A percentile compares a stretch with the other conserved stretches of the same genome.
These are phyloP conservation scores for Vulpes vulpes DNA, from an alignment of 2,113 vertebrate genomes.

Conservation along the genomic window DNA sequence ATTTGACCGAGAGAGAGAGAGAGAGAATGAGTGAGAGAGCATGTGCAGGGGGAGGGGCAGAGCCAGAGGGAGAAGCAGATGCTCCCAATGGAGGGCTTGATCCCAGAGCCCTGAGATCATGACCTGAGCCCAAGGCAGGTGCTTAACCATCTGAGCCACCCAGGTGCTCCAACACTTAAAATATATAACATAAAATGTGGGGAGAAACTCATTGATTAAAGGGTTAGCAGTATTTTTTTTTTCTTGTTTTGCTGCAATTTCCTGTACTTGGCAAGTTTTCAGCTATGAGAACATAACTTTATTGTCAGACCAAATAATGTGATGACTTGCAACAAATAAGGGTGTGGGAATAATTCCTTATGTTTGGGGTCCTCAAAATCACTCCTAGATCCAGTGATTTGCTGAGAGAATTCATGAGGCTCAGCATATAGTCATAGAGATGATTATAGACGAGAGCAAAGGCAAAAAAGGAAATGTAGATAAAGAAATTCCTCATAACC, in stretches of 20 bases:
- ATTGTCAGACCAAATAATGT: background rate
- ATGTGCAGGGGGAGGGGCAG: too few relatives aligned
- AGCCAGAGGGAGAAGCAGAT: too few relatives aligned
- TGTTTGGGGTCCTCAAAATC: background rate
- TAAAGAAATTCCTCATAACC: background rate
- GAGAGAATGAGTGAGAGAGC: too few relatives aligned
- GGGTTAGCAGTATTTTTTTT: background rate
- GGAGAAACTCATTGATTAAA: background rate
- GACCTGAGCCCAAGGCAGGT: background rate
- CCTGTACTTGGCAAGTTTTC: background rate
- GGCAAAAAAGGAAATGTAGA: background rate
- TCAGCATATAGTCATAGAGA: background rate
- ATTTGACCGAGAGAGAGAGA: too few relatives aligned
- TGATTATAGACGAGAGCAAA: background rate
- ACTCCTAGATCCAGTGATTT: background rate
- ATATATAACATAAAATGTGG: background rate
- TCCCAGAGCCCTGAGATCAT: background rate
- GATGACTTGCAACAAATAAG: background rate
- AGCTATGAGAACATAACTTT: background rate
- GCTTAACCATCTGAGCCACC: background rate
- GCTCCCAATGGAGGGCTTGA: too few relatives aligned
- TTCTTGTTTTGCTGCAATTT: conserved; percentile 2
- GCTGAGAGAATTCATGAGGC: background rate
- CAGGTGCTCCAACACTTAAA: background rate
- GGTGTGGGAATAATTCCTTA: background rate